Conservation (phyloP, 2,797 vertebrate genomes). For the Urosaurus nigricauda region DNA sequence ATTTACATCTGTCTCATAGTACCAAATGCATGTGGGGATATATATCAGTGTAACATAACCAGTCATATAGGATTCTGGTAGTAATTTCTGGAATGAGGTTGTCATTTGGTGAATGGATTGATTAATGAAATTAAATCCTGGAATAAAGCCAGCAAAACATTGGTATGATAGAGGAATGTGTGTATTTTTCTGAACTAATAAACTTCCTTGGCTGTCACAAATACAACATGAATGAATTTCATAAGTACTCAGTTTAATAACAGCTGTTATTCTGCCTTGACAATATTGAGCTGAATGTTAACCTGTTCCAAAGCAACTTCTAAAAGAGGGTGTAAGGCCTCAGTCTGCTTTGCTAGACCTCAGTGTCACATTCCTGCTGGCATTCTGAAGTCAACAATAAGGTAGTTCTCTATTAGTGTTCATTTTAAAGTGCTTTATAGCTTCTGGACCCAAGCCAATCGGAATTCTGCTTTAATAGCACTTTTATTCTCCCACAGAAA, state of each 20-base stretch:
- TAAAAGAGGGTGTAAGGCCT: constrained; percentile 59
- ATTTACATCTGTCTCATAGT: no score
- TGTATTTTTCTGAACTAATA: constrained; percentile 47
- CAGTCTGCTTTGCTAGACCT: constrained; percentile 67
- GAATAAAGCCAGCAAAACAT: not conserved
- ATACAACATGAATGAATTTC: constrained; percentile 76
- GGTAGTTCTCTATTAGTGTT: constrained; percentile 73
- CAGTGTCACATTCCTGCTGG: constrained; percentile 77
- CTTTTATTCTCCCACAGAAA: constrained; percentile 68
- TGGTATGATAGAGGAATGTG: not conserved
- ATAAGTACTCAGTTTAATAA: constrained; percentile 78
- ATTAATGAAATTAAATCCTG: no score
- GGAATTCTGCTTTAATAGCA: constrained; percentile 57
- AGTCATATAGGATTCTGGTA: no score
- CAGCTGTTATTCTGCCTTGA: constrained; percentile 72
- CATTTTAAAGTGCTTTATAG: constrained; percentile 74
- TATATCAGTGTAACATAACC: no score
- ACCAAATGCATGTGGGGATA: no score
- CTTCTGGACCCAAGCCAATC: constrained; percentile 71
- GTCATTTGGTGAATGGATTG: no score
- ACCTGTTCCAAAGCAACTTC: constrained; percentile 77
- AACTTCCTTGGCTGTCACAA: constrained; percentile 70
- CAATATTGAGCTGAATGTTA: constrained; percentile 66
- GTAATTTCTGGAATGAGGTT: no score
- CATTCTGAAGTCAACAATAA: constrained; percentile 78